Conservation (phyloP, 2,797 vertebrate species). For the Oryzias dopingdopingensis region DNA sequence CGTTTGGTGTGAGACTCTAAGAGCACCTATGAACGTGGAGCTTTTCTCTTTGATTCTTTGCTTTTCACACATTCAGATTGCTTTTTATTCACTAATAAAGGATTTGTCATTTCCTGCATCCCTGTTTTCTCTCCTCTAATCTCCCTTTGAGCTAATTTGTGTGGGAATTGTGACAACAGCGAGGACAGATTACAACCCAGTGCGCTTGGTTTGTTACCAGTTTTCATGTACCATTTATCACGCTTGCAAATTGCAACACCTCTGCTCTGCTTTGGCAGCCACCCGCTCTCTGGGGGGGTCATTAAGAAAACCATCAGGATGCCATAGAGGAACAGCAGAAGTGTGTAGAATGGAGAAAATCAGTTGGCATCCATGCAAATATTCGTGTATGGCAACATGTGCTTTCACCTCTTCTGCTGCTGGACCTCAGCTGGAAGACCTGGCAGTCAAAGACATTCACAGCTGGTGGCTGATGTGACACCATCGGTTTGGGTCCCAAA, state of each 20-base stretch:
- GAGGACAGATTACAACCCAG: conserved; percentile 48
- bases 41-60: conserved; percentile 12
- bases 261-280: conserved; percentile 35
- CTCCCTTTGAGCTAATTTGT: conserved; percentile 48
- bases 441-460: conserved; percentile 26
- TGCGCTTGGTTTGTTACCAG: conserved; percentile 52
- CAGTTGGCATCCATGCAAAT: conserved; percentile 12
- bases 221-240: conserved; percentile 60
- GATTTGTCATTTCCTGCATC: not conserved
- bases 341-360: conserved; percentile 18
- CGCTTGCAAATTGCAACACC: conserved; percentile 59
- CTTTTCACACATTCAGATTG: conserved; percentile 11
- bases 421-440: conserved; percentile 26
- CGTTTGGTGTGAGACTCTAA: conserved; percentile 22
- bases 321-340: conserved; percentile 7
- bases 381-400: conserved; percentile 18
- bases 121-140: conserved; percentile 4
- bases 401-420: conserved; percentile 9
- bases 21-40: conserved; percentile 6
- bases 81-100: conserved; percentile 10
- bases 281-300: conserved; percentile 30
- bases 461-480: conserved; percentile 54
- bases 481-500: conserved; percentile 35
- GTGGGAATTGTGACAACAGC: conserved; percentile 56
- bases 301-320: conserved; percentile 29